phyloP scores from a whole-genome alignment of 1,140 invertebrate species.

The Papilio dardanus region DNA sequence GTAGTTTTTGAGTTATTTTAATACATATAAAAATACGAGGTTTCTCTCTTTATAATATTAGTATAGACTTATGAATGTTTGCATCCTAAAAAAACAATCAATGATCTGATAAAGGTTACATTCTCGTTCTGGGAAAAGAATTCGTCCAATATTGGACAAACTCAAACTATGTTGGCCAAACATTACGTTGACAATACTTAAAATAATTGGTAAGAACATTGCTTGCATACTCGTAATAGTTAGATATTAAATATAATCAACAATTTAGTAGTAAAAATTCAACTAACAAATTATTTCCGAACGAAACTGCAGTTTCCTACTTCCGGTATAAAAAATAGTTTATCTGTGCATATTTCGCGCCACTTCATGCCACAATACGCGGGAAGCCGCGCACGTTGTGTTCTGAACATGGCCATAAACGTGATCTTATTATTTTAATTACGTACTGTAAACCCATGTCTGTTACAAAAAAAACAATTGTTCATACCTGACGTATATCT shows the following conservation, averaged over 20 bases:
- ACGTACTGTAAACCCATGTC: not conserved
- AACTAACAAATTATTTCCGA: not conserved
- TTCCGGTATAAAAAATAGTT: too few relatives aligned
- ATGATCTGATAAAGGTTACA: not conserved
- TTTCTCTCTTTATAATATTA: too few relatives aligned
- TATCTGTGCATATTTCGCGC: not conserved
- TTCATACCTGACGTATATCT: not conserved
- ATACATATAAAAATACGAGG: too few relatives aligned
- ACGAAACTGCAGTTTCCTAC: not conserved
- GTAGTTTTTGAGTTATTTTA: too few relatives aligned
- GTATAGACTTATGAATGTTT: not conserved
- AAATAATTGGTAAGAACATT: not conserved
- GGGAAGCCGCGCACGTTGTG: slow-evolving; percentile 11
- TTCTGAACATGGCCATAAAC: slow-evolving; percentile 37
- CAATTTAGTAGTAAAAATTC: not conserved
- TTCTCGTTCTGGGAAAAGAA: not conserved
- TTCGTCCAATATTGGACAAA: not conserved
- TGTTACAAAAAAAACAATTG: not conserved
- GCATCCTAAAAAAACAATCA: not conserved
- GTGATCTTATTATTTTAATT: slow-evolving; percentile 35
- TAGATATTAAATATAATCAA: too few relatives aligned
- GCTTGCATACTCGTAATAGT: not conserved
- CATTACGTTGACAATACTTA: not conserved
- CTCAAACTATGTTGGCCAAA: not conserved
- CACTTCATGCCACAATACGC: not conserved